Percentiles rank a stretch among this genome's conserved stretches.
Evolutionary conservation across 1,140 invertebrate species (phyloP).

Genomic region (Pissodes strobi): DNA sequence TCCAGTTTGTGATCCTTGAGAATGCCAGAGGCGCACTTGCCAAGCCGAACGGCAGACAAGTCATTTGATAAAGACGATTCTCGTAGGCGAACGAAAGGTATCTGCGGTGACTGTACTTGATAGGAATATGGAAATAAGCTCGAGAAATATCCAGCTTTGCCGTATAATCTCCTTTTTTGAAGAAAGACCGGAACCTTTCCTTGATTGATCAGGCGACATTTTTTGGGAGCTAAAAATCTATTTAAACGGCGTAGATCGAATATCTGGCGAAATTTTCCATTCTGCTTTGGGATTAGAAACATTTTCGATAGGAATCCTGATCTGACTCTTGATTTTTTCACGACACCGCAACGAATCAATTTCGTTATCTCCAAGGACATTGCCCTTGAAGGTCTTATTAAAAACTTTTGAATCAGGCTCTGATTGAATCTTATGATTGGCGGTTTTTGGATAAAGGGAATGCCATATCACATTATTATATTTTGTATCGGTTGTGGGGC

Average conservation of each 20-base stretch:
- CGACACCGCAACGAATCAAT: no score
- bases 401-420: no score
- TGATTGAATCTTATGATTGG: no score
- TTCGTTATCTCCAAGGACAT: no score
- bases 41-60: slow-evolving; percentile 41
- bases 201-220: no score
- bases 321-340: not conserved
- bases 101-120: not conserved
- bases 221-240: no score
- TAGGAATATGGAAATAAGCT: slow-evolving; percentile 17
- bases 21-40: slow-evolving; percentile 32
- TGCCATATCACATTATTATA: no score
- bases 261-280: slow-evolving; percentile 2
- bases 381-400: no score
- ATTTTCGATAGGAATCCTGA: slow-evolving; percentile 8
- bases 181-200: slow-evolving; percentile 4
- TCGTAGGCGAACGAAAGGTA: no score
- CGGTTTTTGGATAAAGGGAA: no score
- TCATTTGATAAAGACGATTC: slow-evolving; percentile 37
- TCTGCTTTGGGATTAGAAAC: slow-evolving; percentile 9
- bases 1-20: slow-evolving; percentile 43
- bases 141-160: slow-evolving; percentile 9
- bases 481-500: no score
- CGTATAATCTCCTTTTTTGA: slow-evolving; percentile 11
- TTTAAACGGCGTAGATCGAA: slow-evolving; percentile 13